Base-by-base conservation (phyloP, 92 coral and sea anemone species). In the Umimayanthus chanpuru region DNA sequence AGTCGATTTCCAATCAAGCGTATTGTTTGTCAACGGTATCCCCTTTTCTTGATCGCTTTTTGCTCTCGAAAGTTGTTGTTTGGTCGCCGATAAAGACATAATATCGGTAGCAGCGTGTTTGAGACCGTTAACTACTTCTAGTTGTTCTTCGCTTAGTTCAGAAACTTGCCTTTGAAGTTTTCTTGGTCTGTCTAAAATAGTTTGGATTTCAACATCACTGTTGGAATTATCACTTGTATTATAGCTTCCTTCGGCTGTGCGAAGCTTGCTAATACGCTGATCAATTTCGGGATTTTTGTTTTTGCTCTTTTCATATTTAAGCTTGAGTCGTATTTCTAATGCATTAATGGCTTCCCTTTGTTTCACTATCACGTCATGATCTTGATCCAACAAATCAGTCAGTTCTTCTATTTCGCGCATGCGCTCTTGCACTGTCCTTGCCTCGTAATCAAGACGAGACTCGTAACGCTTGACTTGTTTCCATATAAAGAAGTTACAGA, bases 301-400 rank as follows among this genome's bases (percentile, higher is more conserved):
- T 67, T 94, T 88, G 77, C 90, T 94, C 80, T 93, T 91, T 70
- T 92, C 92, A 43, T 89, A 89, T 73, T 92, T 91, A 29, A 85
- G 89, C 50, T 92, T 94, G 16, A 94, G 85, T 87, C 90, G 88
- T 82, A 88, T 90, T 67, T 94, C 96, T 6, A 94, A 89, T 41
- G 92, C 93, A 29, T 87, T 88, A n/a, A 94, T 94, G 10, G 94
- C 94, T 30, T 87, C 90, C 77, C 91, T 92, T 72, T 94, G 96
- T 65, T 92, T 92, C 50, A 64, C 82, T 36, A 94, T 93, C 0
- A 94, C 96, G 23, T 90, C 92, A 73, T 92, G 88, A 26, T 94
- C 94, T 80, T 89, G 91, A 14, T 94, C 93, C 71, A 94, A 85
- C n/a, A 94, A 85, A 38, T 71, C 80, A 4, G 92, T 85, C 18